Evolutionary conservation across 2,888 invertebrate genomes (phyloP), one percentile per base, ranked within the genome.

Genomic region (Sesia bembeciformis): DNA sequence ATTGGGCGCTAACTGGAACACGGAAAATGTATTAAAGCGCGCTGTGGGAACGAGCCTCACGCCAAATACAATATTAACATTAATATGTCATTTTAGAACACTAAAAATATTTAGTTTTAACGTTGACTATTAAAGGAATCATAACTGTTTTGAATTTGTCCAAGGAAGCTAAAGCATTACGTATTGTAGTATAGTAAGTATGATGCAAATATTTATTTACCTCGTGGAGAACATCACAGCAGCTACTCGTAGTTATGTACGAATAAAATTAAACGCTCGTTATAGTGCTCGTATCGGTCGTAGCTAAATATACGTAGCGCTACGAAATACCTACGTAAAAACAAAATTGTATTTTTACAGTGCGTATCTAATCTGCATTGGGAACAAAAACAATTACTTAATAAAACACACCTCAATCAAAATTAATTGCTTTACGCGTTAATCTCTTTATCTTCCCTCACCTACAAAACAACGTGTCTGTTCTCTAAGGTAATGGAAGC

Each of bases 1-100:
- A 88, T 87, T 84, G 77, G 83, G 86, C 87, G 88, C 88, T 89
- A 89, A 89, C 84, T 88, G 83, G 83, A 82, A 89, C 88, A 89
- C 75, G 87, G 83, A 89, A 88, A 88, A 85, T 87, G 88, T 86
- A 87, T 88, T 89, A 89, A 85, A 81, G 81, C 77, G 62, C 70
- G 70, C 73, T 83, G 84, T 88, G 88, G 85, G 87, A 87, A 87
- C 81, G 65, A 67, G 68, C 65, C 78, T 71, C 76, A 79, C 73
- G 77, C 74, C 81, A 74, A 77, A 79, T 74, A 71, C 61, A 70
- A 65, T 72, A 57, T 54, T 57, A 57, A 55, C 54, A 58, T 58
- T 56, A 57, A 57, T 57, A 54, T 58, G 56, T 60, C 54, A 60
- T 70, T 67, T 66, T 58, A 65, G 73, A 70, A 67, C 8, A 46